These are phyloP conservation scores for Lytechinus pictus DNA, from an alignment of 35 echinoderm and acorn worm genomes.

Conservation along the genomic window DNA sequence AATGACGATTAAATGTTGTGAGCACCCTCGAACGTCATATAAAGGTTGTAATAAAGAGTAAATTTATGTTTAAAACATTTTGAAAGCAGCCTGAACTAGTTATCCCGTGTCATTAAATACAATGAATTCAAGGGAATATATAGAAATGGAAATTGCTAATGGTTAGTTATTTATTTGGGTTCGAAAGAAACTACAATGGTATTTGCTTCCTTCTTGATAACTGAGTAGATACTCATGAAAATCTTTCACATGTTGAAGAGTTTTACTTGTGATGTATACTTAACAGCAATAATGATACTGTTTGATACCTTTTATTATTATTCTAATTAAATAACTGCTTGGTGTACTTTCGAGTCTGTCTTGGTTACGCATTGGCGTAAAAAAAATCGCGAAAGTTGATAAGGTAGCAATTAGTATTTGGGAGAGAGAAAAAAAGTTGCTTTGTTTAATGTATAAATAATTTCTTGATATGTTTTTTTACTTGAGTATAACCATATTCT, in stretches of 20 bases:
- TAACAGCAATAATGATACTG: background rate
- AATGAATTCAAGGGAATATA: too few relatives aligned
- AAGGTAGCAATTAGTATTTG: background rate
- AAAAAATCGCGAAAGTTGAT: background rate
- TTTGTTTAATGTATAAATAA: background rate
- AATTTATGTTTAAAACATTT: too few relatives aligned
- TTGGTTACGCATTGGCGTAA: background rate
- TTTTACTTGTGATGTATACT: constrained; percentile 4
- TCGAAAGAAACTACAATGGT: too few relatives aligned
- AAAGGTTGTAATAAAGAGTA: too few relatives aligned
- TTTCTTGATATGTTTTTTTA: constrained; percentile 14
- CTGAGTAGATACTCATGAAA: background rate
- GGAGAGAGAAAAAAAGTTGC: background rate
- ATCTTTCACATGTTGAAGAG: background rate
- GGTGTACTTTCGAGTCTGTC: background rate
- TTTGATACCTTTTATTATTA: constrained; percentile 7
- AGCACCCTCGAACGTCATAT: too few relatives aligned
- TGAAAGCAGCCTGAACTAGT: too few relatives aligned
- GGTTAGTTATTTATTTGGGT: too few relatives aligned
- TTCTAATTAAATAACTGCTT: background rate
- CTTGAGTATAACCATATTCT: background rate
- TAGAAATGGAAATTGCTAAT: too few relatives aligned
- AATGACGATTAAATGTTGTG: too few relatives aligned
- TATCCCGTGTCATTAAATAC: too few relatives aligned
- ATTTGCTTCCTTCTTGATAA: background rate